Evolutionary conservation across 2,888 invertebrate species (phyloP).

Genomic region (Ochlodes sylvanus): DNA sequence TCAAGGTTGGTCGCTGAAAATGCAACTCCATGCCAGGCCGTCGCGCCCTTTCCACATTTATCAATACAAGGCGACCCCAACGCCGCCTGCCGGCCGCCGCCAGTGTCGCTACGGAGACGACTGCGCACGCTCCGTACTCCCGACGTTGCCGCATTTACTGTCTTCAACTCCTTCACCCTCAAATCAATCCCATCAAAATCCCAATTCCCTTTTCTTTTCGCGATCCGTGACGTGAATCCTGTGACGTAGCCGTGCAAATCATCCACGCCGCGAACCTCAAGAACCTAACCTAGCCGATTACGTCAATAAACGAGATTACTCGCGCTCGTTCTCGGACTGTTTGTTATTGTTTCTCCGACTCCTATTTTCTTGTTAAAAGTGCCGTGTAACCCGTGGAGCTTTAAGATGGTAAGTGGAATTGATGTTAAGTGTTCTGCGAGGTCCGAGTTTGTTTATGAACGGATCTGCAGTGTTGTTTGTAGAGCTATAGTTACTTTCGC

Average conservation of each 20-base stretch:
- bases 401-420: conserved; percentile 65
- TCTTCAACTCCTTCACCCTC: conserved; percentile 56
- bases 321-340: conserved; percentile 54
- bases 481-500: conserved; percentile 68
- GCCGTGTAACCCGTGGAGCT: conserved; percentile 54
- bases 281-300: conserved; percentile 59
- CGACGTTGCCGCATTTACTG: conserved; percentile 70
- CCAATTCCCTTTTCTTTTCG: conserved; percentile 50
- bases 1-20: conserved; percentile 76
- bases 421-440: conserved; percentile 42
- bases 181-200: conserved; percentile 67
- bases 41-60: conserved; percentile 76
- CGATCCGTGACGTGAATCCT: conserved; percentile 42
- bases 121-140: conserved; percentile 77
- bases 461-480: conserved; percentile 53
- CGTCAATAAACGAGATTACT: conserved; percentile 58
- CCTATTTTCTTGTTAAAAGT: conserved; percentile 57
- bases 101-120: conserved; percentile 67
- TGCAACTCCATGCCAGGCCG: conserved; percentile 49
- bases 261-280: conserved; percentile 36
- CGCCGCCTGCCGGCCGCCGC: conserved; percentile 71
- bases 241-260: conserved; percentile 24
- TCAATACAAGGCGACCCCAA: conserved; percentile 68
- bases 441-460: conserved; percentile 44
- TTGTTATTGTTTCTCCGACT: conserved; percentile 62